Conservation (phyloP, 2,113 vertebrate species). For the Chroicocephalus ridibundus region DNA sequence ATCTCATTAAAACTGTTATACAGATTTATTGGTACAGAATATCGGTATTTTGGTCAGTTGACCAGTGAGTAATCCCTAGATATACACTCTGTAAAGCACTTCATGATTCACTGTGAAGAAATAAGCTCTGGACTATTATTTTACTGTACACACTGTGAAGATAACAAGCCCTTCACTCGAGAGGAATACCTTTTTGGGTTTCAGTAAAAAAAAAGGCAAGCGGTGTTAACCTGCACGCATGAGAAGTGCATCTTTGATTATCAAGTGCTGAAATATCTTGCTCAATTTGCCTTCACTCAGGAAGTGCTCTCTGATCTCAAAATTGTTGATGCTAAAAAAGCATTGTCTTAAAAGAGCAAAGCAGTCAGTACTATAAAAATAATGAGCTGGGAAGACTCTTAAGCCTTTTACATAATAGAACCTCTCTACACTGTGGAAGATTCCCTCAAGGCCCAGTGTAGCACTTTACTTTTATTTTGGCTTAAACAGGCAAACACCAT, state of each 20-base stretch:
- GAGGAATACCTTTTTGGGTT: neutral
- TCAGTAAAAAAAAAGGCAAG: neutral
- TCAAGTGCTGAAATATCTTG: constrained; percentile 52
- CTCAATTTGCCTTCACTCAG: constrained; percentile 52
- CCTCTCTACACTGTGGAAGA: constrained; percentile 31
- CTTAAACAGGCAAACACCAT: constrained; percentile 49
- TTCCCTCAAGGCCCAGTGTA: constrained; percentile 15
- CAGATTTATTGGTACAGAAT: neutral
- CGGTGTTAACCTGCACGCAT: neutral
- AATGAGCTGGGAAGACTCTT: constrained; percentile 50
- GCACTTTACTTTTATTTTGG: constrained; percentile 34
- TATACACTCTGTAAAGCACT: neutral
- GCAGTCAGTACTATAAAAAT: constrained; percentile 48
- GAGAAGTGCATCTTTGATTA: constrained; percentile 38
- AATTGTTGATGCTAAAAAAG: constrained; percentile 49
- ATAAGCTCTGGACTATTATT: neutral
- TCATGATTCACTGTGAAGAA: neutral
- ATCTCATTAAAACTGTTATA: neutral
- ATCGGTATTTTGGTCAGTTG: neutral
- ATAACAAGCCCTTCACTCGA: constrained; percentile 17
- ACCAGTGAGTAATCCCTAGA: neutral
- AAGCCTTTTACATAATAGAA: constrained; percentile 37
- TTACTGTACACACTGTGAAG: neutral
- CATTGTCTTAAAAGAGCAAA: constrained; percentile 57
- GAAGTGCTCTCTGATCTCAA: constrained; percentile 62